These are phyloP conservation scores for Cheilosia grossa DNA, from an alignment of 2,888 invertebrate species.

Conservation along the genomic window DNA sequence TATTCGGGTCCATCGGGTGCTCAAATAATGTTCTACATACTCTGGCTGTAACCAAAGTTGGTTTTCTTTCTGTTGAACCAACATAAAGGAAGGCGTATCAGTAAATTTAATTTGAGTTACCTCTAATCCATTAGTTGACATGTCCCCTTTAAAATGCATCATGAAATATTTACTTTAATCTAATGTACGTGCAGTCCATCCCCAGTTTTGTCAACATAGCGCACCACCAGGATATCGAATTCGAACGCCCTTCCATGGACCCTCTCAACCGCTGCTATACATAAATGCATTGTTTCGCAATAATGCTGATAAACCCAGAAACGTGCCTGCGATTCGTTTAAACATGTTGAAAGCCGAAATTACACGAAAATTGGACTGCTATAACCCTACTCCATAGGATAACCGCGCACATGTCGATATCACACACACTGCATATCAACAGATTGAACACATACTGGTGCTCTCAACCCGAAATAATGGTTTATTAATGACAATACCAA, in stretches of 20 bases:
- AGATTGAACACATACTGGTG: slow-evolving; percentile 14
- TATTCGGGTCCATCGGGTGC: no score
- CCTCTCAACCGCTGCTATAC: slow-evolving; percentile 10
- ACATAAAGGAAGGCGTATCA: no score
- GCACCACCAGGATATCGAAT: slow-evolving; percentile 7
- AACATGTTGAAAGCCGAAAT: slow-evolving; percentile 26
- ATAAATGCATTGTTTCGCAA: slow-evolving; percentile 42
- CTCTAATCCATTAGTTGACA: no score
- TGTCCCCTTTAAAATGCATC: no score
- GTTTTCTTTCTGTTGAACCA: no score
- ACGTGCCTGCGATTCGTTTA: slow-evolving; percentile 43
- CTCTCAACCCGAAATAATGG: slow-evolving; percentile 28
- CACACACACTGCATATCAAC: not conserved
- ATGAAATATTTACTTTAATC: not conserved
- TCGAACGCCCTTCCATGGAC: slow-evolving; percentile 1
- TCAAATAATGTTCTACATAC: no score
- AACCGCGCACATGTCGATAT: not conserved
- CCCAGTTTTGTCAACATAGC: not conserved
- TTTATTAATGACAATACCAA: slow-evolving; percentile 34
- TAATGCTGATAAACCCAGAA: slow-evolving; percentile 36
- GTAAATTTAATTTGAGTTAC: no score
- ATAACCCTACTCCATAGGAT: not conserved
- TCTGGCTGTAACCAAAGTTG: no score
- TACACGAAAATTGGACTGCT: slow-evolving; percentile 5
- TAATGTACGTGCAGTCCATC: slow-evolving; percentile 3